Evolutionary conservation across 23 tunicate species (phyloP), one percentile per base, ranked within the genome.

Genomic region (Ascidia mentula): DNA sequence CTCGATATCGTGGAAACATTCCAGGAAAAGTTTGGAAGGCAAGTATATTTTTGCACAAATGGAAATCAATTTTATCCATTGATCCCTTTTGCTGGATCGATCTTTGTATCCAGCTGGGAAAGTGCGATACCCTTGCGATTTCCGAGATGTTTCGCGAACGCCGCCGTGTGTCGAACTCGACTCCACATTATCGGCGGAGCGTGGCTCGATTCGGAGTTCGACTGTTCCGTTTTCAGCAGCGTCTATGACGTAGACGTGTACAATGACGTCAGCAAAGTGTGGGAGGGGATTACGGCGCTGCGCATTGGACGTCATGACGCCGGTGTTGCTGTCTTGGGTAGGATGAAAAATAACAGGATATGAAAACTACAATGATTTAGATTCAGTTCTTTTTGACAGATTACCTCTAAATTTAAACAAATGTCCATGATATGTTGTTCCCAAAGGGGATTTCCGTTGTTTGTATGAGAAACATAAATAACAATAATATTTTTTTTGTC

Each of bases 71-170:
- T n/a, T n/a, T n/a, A n/a, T n/a, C n/a, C n/a, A n/a, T n/a, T n/a
- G n/a, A n/a, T n/a, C n/a, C n/a, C n/a, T n/a, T n/a, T n/a, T n/a
- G n/a, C n/a, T n/a, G n/a, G n/a, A n/a, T 53, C 65, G 22, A 28
- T 6, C 35, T 40, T 20, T 32, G 45, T 36, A 40, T 82, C 15
- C 59, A 89, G 96, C 32, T 92, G 97, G 97, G 88, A 92, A 32
- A 33, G 32, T 6, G 83, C 78, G 86, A 34, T 87, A 7, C 73
- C 91, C 12, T 61, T 92, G 12, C 85, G 97, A 35, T 92, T 92
- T 79, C 97, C 97, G 18, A 72, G 97, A 42, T 92, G 97, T 79
- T 92, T 92, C 46, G 97, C 97, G 33, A 92, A 60, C 79, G 83
- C 78, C 15, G 88, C 82, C 18, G 88, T 72, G 0, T 87, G 92